A percentile compares a stretch with the other conserved stretches of the same genome.
phyloP scores from a whole-genome alignment of 1,140 invertebrate genomes.

The Hetaerina americana region DNA sequence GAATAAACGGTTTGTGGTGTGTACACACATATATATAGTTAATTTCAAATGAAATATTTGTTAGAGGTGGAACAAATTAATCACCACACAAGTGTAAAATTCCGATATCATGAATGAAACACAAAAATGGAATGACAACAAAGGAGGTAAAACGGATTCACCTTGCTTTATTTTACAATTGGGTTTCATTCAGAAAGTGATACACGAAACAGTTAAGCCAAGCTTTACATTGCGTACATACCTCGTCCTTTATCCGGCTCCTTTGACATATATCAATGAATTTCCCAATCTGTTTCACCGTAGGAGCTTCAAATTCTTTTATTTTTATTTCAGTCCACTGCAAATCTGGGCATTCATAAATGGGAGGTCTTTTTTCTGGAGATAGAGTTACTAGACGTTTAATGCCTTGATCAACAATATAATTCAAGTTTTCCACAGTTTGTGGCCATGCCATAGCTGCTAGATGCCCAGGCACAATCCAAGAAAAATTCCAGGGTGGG shows the following conservation, averaged over 20 bases:
- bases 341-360: conserved; percentile 30
- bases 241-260: conserved; percentile 32
- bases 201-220: too few species aligned
- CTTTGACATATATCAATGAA: conserved; percentile 50
- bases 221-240: too few species aligned
- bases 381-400: conserved; percentile 43
- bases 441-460: conserved; percentile 50
- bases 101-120: too few species aligned
- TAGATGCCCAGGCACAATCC: conserved; percentile 40
- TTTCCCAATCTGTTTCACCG: conserved; percentile 45
- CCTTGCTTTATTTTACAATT: too few species aligned
- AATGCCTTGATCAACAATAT: conserved; percentile 37
- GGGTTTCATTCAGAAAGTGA: too few species aligned
- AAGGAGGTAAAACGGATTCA: too few species aligned
- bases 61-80: too few species aligned
- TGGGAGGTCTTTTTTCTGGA: conserved; percentile 43
- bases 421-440: conserved; percentile 39
- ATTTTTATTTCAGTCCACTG: conserved; percentile 45
- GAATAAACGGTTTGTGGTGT: too few species aligned
- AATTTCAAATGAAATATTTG: too few species aligned
- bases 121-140: too few species aligned
- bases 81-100: too few species aligned
- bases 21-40: too few species aligned
- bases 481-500: conserved; percentile 44
- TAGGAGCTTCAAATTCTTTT: conserved; percentile 50